Percentiles rank a stretch among this genome's conserved stretches.
These are phyloP conservation scores for Ophonus ardosiacus DNA, from an alignment of 2,888 invertebrate species.

Conservation along the genomic window DNA sequence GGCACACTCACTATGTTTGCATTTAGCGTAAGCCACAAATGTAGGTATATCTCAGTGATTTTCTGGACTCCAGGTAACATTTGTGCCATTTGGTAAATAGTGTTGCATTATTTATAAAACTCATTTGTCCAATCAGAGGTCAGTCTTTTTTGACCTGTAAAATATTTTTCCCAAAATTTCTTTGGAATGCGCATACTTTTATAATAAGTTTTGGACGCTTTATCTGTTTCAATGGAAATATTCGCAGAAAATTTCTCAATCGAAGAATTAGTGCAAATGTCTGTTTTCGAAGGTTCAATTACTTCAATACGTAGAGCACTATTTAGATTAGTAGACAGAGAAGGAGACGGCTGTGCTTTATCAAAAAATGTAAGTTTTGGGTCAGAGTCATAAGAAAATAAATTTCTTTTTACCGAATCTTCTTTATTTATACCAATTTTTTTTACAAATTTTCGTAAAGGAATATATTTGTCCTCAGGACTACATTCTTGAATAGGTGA, in stretches of 20 bases:
- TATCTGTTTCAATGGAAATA: not conserved
- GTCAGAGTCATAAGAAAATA: not conserved
- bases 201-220: not conserved
- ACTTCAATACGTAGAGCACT: not conserved
- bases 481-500: not conserved
- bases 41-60: not conserved
- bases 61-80: not conserved
- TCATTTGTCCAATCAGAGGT: not conserved
- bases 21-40: conserved; percentile 17
- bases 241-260: not conserved
- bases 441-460: not conserved
- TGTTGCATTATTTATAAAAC: conserved; percentile 8
- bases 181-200: conserved; percentile 1
- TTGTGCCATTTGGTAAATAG: conserved; percentile 20
- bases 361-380: not conserved
- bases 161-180: conserved; percentile 37
- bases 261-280: not conserved
- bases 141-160: not conserved
- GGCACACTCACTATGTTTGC: conserved; percentile 10
- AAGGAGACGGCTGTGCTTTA: not conserved
- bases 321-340: not conserved
- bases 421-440: not conserved
- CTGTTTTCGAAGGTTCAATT: not conserved
- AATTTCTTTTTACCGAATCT: not conserved
- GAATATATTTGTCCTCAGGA: not conserved